Evolutionary conservation across 2,113 vertebrate genomes (phyloP).

Genomic region (Passer domesticus): DNA sequence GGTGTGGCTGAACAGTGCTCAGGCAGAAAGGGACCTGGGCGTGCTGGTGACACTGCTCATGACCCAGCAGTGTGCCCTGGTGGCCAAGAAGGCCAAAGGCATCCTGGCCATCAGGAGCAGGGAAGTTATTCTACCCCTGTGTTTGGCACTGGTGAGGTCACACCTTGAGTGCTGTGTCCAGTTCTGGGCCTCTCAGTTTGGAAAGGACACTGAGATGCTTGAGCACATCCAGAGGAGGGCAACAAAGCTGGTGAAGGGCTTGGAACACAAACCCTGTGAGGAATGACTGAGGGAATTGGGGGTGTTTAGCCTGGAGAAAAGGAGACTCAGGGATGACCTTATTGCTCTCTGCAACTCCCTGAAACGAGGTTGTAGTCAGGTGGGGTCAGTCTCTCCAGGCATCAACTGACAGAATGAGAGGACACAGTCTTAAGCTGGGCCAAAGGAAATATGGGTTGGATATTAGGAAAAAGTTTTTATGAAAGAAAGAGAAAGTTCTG

Average conservation of each 20-base stretch:
- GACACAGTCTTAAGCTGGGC: fast-evolving
- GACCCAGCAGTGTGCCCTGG: background rate
- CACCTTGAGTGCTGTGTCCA: background rate
- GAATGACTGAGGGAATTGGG: fast-evolving
- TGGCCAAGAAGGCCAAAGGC: background rate
- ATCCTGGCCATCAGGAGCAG: background rate
- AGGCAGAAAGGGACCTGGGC: background rate
- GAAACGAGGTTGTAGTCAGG: too few species aligned
- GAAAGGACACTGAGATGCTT: fast-evolving
- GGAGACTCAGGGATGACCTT: background rate
- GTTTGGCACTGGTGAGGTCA: background rate
- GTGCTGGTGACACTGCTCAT: background rate
- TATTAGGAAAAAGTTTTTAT: background rate
- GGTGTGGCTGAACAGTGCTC: background rate
- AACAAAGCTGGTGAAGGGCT: background rate
- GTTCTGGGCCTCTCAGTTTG: background rate
- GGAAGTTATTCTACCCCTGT: background rate
- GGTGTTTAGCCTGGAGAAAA: background rate
- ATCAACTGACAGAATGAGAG: background rate
- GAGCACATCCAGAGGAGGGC: fast-evolving
- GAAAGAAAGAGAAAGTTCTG: background rate
- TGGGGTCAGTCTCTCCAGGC: background rate
- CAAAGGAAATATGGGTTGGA: background rate
- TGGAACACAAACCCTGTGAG: background rate
- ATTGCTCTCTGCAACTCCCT: background rate